Conservation (phyloP, 2,113 vertebrate species). For the Microtus ochrogaster region DNA sequence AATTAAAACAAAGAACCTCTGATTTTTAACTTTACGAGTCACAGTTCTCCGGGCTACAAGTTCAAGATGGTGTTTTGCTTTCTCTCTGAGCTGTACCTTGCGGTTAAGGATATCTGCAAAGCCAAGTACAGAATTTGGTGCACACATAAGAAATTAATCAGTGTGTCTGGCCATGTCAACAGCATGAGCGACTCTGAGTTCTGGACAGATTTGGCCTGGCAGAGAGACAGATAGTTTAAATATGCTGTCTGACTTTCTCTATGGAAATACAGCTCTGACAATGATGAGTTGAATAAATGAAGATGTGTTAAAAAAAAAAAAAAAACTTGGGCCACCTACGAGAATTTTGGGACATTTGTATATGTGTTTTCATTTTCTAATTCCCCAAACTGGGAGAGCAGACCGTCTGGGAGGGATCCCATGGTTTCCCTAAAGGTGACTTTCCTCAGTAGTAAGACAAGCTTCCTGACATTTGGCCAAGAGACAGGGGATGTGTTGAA, state of each 20-base stretch:
- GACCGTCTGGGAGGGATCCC: neutral
- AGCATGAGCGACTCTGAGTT: neutral
- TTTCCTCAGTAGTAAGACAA: slow-evolving; percentile 36
- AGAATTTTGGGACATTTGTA: neutral
- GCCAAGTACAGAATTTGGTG: neutral
- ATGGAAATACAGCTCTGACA: neutral
- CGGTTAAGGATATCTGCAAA: slow-evolving; percentile 19
- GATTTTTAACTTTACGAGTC: neutral
- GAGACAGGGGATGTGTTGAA: neutral
- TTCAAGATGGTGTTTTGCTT: neutral
- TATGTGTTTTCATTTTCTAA: slow-evolving; percentile 20
- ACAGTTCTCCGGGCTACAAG: neutral
- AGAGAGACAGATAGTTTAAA: neutral
- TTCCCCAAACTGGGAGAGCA: neutral
- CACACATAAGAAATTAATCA: neutral
- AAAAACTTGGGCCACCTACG: neutral
- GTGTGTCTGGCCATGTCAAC: neutral
- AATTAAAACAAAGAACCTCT: neutral
- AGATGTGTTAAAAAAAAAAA: neutral
- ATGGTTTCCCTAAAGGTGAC: neutral
- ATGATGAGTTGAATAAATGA: neutral
- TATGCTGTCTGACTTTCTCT: neutral
- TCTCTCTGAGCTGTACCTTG: neutral
- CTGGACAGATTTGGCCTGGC: neutral
- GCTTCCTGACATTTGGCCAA: slow-evolving; percentile 10